Evolutionary conservation across 1,140 invertebrate species (phyloP).

Genomic region (Sarcophaga bullata): DNA sequence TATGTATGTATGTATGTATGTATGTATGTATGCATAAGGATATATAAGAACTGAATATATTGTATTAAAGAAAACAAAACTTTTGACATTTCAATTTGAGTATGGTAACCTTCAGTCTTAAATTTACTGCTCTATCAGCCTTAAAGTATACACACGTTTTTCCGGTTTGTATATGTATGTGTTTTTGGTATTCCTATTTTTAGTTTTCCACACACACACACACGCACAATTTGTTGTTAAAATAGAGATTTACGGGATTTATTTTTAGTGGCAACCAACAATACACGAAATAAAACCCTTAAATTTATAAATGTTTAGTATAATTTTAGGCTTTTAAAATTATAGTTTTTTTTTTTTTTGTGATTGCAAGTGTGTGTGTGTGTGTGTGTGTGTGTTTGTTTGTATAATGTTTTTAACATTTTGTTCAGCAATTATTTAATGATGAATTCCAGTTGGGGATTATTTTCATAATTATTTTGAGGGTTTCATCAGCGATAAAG

Average conservation of each 20-base stretch:
- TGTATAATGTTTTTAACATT: not conserved
- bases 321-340: not conserved
- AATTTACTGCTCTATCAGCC: too few species aligned
- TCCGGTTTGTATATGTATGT: too few species aligned
- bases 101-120: not conserved
- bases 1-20: not conserved
- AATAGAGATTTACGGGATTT: slow-evolving; percentile 8
- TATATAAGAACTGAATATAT: not conserved
- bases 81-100: slow-evolving; percentile 17
- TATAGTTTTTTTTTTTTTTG: not conserved
- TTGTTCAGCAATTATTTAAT: not conserved
- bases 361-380: not conserved
- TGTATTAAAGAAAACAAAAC: not conserved
- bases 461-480: slow-evolving; percentile 6
- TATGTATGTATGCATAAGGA: not conserved
- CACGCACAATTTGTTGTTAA: not conserved
- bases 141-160: too few species aligned
- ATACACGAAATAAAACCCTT: not conserved
- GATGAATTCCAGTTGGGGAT: not conserved
- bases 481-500: slow-evolving; percentile 5
- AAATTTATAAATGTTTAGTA: too few species aligned
- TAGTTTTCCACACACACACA: too few species aligned
- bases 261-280: not conserved
- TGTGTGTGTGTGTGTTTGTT: too few species aligned
- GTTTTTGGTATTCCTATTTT: too few species aligned